phyloP scores from a whole-genome alignment of 2,888 invertebrate species.

The Conchocele bisecta region DNA sequence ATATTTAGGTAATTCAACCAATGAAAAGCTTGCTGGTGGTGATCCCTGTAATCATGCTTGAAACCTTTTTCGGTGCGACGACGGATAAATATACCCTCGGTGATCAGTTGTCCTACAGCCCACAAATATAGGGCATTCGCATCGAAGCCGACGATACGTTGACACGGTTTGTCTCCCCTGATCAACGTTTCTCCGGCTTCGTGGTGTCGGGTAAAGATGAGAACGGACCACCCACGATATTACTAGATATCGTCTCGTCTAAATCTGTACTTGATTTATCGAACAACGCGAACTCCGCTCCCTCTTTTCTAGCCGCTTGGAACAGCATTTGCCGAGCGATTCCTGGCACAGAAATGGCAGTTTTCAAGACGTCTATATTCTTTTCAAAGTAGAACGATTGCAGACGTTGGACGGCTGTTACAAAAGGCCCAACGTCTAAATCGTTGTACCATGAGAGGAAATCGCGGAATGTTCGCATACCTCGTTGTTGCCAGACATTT shows the following conservation, averaged over 20 bases:
- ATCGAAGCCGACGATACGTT: constrained; percentile 47
- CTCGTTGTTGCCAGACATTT: constrained; percentile 47
- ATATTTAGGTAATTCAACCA: constrained; percentile 30
- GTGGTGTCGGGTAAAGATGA: constrained; percentile 40
- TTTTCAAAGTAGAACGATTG: constrained; percentile 11
- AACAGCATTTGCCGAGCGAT: constrained; percentile 33
- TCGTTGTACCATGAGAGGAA: constrained; percentile 53
- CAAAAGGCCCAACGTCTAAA: constrained; percentile 37
- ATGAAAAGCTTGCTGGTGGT: constrained; percentile 25
- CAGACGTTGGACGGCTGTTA: constrained; percentile 13
- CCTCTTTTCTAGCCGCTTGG: background rate
- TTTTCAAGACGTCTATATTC: constrained; percentile 39
- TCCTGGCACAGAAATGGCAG: constrained; percentile 27
- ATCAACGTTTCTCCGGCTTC: constrained; percentile 31
- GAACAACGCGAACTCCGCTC: constrained; percentile 15
- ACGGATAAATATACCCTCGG: constrained; percentile 45
- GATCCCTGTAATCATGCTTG: constrained; percentile 25
- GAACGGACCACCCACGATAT: constrained; percentile 37
- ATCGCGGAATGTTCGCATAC: constrained; percentile 55
- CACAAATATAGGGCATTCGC: constrained; percentile 52
- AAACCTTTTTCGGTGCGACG: constrained; percentile 26
- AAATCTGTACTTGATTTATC: constrained; percentile 13
- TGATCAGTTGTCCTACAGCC: constrained; percentile 52
- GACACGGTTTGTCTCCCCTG: constrained; percentile 33
- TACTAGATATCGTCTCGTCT: constrained; percentile 14